Evolutionary conservation across 1,140 invertebrate species (phyloP).

Genomic region (Thaumetopoea pityocampa): DNA sequence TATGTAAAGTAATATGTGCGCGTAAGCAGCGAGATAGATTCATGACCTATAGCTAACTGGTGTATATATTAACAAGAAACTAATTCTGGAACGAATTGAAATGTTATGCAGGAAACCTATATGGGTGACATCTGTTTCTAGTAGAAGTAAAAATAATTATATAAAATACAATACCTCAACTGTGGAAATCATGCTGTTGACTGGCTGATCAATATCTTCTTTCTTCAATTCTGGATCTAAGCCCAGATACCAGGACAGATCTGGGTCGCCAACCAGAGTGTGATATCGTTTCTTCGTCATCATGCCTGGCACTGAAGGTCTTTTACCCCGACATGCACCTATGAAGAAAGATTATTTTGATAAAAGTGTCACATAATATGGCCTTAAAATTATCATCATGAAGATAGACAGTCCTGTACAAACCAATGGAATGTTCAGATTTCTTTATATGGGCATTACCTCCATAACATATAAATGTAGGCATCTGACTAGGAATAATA

Average conservation of each 20-base stretch:
- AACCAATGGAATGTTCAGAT: too few relatives aligned
- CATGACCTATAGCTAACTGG: too few relatives aligned
- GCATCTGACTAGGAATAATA: too few relatives aligned
- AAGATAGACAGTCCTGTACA: too few relatives aligned
- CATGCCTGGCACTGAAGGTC: conserved; percentile 42
- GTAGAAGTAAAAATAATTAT: not conserved
- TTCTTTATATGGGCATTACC: too few relatives aligned
- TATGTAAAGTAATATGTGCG: too few relatives aligned
- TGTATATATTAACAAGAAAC: too few relatives aligned
- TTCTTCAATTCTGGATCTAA: conserved; percentile 46
- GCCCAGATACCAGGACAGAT: conserved; percentile 54
- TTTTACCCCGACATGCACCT: conserved; percentile 41
- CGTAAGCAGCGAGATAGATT: too few relatives aligned
- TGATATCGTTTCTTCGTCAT: conserved; percentile 44
- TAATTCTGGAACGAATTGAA: too few relatives aligned
- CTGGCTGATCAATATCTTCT: conserved; percentile 41
- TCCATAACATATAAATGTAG: too few relatives aligned
- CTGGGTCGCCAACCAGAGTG: conserved; percentile 48
- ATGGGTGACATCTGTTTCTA: conserved; percentile 5
- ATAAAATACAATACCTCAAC: conserved; percentile 32
- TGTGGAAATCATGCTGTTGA: conserved; percentile 30
- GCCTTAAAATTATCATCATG: too few relatives aligned
- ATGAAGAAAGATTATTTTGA: conserved; percentile 11
- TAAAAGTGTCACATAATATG: too few relatives aligned
- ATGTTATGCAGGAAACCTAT: conserved; percentile 2